phyloP scores from a whole-genome alignment of 1,140 invertebrate species.

The Armadillidium nasatum region DNA sequence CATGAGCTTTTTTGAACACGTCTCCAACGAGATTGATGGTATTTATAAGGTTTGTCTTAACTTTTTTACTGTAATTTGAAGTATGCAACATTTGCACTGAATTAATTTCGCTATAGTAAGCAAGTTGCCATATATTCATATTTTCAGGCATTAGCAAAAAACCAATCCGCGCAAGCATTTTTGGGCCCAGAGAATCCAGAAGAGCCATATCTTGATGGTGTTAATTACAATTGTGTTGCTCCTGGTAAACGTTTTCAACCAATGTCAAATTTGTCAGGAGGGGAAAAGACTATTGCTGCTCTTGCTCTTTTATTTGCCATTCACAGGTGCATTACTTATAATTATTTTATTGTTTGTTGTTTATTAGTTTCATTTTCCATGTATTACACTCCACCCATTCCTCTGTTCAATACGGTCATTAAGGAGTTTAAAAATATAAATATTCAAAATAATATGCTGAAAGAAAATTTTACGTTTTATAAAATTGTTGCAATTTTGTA shows the following conservation, averaged over 20 bases:
- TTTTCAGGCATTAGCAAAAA: conserved; percentile 71
- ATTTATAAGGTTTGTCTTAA: conserved; percentile 75
- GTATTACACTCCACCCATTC: no score
- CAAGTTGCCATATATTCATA: background rate
- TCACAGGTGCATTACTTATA: conserved; percentile 61
- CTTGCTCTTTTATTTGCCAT: conserved; percentile 94
- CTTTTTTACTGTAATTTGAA: conserved; percentile 41
- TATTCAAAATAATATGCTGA: no score
- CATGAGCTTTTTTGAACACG: conserved; percentile 95
- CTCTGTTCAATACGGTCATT: no score
- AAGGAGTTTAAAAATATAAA: no score
- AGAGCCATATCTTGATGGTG: conserved; percentile 95
- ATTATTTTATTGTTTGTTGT: no score
- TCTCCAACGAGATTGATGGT: conserved; percentile 92
- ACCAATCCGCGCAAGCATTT: conserved; percentile 94
- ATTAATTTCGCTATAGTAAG: no score
- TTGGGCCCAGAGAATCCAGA: conserved; percentile 96
- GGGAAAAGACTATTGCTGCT: conserved; percentile 97
- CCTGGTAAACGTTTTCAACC: conserved; percentile 97
- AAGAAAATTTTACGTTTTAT: no score
- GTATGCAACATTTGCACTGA: conserved; percentile 49
- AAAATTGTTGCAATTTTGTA: no score
- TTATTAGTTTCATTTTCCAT: no score
- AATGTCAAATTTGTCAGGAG: conserved; percentile 97
- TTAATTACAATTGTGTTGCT: conserved; percentile 98